phyloP scores from a whole-genome alignment of 2,797 vertebrate genomes.

The Nyctalus aviator region DNA sequence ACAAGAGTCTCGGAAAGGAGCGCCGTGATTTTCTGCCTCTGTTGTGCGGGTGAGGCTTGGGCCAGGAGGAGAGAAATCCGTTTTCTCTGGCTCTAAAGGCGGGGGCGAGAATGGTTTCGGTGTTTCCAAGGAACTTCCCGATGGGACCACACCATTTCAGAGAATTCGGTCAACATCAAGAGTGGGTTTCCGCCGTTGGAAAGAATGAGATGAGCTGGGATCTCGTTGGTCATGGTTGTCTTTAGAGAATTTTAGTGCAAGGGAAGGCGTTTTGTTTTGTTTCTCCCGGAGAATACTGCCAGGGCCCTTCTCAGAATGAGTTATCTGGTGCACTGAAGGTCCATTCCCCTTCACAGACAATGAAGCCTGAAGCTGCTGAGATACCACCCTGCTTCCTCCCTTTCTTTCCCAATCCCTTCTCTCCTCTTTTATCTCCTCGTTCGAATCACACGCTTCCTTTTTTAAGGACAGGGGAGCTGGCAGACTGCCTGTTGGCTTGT shows the following conservation, averaged over 20 bases:
- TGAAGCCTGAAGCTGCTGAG: slow-evolving; percentile 60
- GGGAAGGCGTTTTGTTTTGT: slow-evolving; percentile 39
- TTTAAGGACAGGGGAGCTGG: slow-evolving; percentile 77
- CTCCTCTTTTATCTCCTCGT: slow-evolving; percentile 78
- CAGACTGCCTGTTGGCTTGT: slow-evolving; percentile 75
- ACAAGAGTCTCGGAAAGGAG: slow-evolving; percentile 52
- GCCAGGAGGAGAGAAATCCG: slow-evolving; percentile 31
- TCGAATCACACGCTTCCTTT: slow-evolving; percentile 83
- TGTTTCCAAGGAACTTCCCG: slow-evolving; percentile 62
- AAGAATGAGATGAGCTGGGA: slow-evolving; percentile 37
- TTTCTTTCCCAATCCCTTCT: slow-evolving; percentile 76
- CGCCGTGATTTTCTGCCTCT: slow-evolving; percentile 68
- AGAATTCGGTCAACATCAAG: slow-evolving; percentile 26
- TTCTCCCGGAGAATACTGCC: slow-evolving; percentile 63
- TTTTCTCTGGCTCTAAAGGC: slow-evolving; percentile 58
- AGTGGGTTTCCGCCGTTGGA: slow-evolving; percentile 40
- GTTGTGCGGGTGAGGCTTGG: slow-evolving; percentile 52
- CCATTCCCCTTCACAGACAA: slow-evolving; percentile 60
- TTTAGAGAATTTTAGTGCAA: slow-evolving; percentile 58
- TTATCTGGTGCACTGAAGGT: slow-evolving; percentile 70
- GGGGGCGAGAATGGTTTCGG: neutral
- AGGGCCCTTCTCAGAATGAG: slow-evolving; percentile 67
- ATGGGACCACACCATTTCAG: slow-evolving; percentile 54
- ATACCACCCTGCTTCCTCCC: slow-evolving; percentile 73
- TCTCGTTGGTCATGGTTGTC: slow-evolving; percentile 23